Conservation (phyloP, 2,797 vertebrate genomes). For the Tinamus major region DNA sequence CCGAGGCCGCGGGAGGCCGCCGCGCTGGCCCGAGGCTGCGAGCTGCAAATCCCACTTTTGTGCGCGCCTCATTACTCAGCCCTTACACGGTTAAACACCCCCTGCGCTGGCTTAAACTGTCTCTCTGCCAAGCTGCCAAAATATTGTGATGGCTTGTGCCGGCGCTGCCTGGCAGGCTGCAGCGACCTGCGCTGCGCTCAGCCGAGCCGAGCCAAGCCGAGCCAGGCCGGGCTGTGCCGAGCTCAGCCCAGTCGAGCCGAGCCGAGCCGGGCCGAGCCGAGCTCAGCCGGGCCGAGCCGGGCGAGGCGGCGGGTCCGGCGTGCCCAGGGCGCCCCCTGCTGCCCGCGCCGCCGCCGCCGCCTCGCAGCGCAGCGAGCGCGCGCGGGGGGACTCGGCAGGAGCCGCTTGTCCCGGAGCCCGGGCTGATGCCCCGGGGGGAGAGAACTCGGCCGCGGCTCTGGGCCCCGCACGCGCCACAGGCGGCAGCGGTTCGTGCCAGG, state of each 20-base stretch:
- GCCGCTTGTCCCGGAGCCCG: neutral
- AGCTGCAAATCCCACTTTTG: neutral
- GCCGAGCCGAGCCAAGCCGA: neutral
- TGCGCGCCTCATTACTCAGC: neutral
- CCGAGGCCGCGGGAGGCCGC: neutral
- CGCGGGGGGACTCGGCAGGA: neutral
- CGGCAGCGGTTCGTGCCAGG: fast-evolving
- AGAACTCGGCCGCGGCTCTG: too few species aligned
- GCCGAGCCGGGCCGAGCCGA: neutral
- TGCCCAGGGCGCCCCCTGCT: conserved; percentile 92
- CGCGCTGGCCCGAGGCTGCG: neutral
- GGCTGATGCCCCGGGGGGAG: neutral
- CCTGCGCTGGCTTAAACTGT: conserved; percentile 69
- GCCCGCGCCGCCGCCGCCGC: conserved; percentile 43
- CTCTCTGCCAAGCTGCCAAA: conserved; percentile 79
- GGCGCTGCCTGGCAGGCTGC: conserved; percentile 78
- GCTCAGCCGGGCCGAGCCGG: too few species aligned
- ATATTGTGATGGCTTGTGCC: conserved; percentile 77
- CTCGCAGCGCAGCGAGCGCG: too few species aligned
- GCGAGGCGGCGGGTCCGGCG: too few species aligned
- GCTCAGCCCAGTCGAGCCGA: too few species aligned
- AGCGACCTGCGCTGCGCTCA: neutral
- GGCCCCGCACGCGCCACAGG: fast-evolving
- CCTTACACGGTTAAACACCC: conserved; percentile 55
- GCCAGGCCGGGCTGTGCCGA: neutral